phyloP scores from a whole-genome alignment of 1,140 invertebrate genomes.

The Drosophila ercepeae region DNA sequence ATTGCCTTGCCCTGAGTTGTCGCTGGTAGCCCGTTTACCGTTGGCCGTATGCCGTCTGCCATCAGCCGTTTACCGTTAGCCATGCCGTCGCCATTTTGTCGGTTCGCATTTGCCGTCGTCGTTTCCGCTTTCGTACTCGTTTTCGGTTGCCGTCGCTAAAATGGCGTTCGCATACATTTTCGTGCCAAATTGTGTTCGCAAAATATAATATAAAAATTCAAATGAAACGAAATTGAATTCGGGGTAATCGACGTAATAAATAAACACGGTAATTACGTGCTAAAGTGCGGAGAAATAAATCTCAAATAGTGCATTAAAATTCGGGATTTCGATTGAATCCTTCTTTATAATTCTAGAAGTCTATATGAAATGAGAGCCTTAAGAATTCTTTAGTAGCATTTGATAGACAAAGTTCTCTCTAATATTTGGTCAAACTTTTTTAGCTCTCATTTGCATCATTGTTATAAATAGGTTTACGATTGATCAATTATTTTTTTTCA shows the following conservation, averaged over 20 bases:
- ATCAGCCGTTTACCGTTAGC: slow-evolving; percentile 1
- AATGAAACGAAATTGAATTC: neutral
- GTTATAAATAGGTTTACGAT: neutral
- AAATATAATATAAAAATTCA: neutral
- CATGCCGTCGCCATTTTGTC: slow-evolving; percentile 28
- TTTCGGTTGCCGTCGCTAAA: slow-evolving; percentile 29
- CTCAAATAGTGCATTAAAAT: neutral
- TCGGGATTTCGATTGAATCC: no score
- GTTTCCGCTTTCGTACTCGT: slow-evolving; percentile 17
- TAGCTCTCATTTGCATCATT: neutral
- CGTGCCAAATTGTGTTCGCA: neutral
- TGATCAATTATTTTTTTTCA: neutral
- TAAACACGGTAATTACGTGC: slow-evolving; percentile 16
- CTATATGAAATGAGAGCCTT: no score
- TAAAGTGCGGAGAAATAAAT: slow-evolving; percentile 7
- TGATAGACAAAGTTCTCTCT: neutral
- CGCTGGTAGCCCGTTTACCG: slow-evolving; percentile 25
- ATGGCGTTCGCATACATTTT: slow-evolving; percentile 25
- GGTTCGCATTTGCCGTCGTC: slow-evolving; percentile 7
- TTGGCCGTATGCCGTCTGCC: slow-evolving; percentile 36
- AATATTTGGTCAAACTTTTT: neutral
- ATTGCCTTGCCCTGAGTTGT: slow-evolving; percentile 55
- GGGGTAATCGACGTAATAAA: slow-evolving; percentile 1
- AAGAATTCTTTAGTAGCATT: no score
- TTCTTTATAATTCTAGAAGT: no score